A percentile compares a stretch with the other conserved stretches of the same genome.
These are phyloP conservation scores for Chelonia mydas DNA, from an alignment of 2,797 vertebrate species.

Conservation along the genomic window DNA sequence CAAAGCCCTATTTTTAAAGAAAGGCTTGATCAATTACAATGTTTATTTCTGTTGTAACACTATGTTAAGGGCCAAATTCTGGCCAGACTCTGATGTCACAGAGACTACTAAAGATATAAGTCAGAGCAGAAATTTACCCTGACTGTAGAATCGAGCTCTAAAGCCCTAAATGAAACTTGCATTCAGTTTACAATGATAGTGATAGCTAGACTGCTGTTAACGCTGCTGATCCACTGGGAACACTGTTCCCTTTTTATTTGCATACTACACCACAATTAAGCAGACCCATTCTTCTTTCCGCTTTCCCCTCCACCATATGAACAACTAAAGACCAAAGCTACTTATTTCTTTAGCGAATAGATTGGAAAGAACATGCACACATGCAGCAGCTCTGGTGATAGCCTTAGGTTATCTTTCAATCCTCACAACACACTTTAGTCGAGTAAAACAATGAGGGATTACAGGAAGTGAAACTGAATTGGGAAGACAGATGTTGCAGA, in stretches of 20 bases:
- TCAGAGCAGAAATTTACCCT: background rate
- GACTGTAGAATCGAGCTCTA: accelerated
- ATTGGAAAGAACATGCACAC: background rate
- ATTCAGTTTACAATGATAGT: background rate
- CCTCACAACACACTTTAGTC: background rate
- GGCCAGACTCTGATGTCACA: background rate
- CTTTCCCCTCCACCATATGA: background rate
- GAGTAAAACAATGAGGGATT: background rate
- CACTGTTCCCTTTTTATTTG: background rate
- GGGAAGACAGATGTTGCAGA: background rate
- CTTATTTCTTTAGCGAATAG: background rate
- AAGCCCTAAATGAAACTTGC: background rate
- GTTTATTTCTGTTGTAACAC: background rate
- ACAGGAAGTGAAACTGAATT: background rate
- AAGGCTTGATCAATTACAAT: background rate
- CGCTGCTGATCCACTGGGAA: accelerated
- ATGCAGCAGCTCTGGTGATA: background rate
- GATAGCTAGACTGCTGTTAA: background rate
- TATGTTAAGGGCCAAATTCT: background rate
- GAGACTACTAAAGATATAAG: background rate
- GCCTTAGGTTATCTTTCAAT: background rate
- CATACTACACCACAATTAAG: background rate
- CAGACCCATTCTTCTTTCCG: background rate
- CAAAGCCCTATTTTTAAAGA: background rate
- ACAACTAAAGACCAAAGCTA: background rate